Evolutionary conservation across 2,888 invertebrate genomes (phyloP), one percentile per base, ranked within the genome.

Genomic region (Machimus rusticus): DNA sequence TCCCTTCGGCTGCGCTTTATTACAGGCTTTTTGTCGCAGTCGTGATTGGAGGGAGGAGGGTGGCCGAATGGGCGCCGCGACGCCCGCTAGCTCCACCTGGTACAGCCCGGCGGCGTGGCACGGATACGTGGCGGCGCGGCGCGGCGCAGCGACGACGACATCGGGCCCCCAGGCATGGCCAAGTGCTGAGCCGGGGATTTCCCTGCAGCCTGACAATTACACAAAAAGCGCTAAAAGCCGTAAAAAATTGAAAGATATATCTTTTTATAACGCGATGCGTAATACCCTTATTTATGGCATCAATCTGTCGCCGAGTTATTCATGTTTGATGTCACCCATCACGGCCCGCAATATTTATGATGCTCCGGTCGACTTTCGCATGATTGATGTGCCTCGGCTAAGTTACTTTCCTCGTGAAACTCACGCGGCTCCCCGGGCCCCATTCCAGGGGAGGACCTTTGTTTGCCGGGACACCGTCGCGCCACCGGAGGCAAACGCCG

Each of bases 271-370:
- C 51, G 31, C 51, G 51, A 82, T 57, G 57, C 82, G 66, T 57
- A 82, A 82, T 82, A 19, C 82, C 39, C 31, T 82, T 82, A 82
- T 82, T 82, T 82, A 82, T 82, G 39, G 82, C 82, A 66, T 82
- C 82, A 82, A 82, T 82, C 82, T 82, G 82, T 82, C 82, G 82
- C 57, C 82, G 57, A 82, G 82, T 82, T 82, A 82, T 57, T 82
- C 82, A 82, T 82, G 82, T 82, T 82, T 82, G 82, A 82, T 82
- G 82, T 82, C 82, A 82, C n/a, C 57, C 82, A 82, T 19, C 66
- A 57, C 66, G 51, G 57, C 37, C 82, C 46, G 57, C 37, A 82
- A 82, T 82, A 82, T 82, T 82, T 82, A 82, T 82, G 82, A 82
- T 57, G 37, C 82, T 66, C 82, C 55, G 57, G 82, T 66, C 39